These are phyloP conservation scores for Argyresthia goedartella DNA, from an alignment of 2,888 invertebrate genomes.

Conservation along the genomic window DNA sequence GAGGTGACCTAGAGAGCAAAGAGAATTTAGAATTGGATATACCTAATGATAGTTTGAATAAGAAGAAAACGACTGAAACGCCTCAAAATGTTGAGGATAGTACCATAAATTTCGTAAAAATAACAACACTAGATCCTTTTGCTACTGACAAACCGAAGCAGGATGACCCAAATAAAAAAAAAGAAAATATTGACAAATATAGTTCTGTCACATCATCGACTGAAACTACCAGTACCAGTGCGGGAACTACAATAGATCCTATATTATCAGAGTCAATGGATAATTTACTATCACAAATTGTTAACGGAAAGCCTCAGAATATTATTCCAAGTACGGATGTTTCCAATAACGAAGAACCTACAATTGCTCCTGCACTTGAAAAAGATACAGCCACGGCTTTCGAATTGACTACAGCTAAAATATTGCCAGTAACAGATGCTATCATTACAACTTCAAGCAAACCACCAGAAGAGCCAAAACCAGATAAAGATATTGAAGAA, in stretches of 20 bases:
- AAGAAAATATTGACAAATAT: constrained; percentile 2
- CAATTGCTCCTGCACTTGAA: constrained; percentile 20
- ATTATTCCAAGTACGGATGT: constrained; percentile 16
- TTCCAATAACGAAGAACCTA: constrained; percentile 9
- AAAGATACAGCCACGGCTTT: not conserved
- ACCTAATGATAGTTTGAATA: constrained; percentile 28
- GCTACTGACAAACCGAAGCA: not conserved
- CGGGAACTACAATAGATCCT: constrained; percentile 42
- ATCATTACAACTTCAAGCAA: not conserved
- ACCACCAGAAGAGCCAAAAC: not conserved
- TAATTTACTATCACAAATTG: constrained; percentile 62
- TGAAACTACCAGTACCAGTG: constrained; percentile 9
- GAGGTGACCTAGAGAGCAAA: constrained; percentile 47
- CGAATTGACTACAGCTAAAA: constrained; percentile 8
- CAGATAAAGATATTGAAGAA: not conserved
- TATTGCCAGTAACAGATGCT: constrained; percentile 6
- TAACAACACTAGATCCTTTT: constrained; percentile 48
- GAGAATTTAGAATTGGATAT: constrained; percentile 54
- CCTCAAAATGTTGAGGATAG: constrained; percentile 14
- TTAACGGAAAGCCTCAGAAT: constrained; percentile 36
- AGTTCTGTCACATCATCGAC: constrained; percentile 16
- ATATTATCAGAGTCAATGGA: constrained; percentile 58
- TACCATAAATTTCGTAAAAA: constrained; percentile 43
- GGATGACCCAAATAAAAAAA: constrained; percentile 10
- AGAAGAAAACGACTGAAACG: constrained; percentile 15